phyloP scores from a whole-genome alignment of 2,113 vertebrate genomes.

The Lasiurus cinereus region DNA sequence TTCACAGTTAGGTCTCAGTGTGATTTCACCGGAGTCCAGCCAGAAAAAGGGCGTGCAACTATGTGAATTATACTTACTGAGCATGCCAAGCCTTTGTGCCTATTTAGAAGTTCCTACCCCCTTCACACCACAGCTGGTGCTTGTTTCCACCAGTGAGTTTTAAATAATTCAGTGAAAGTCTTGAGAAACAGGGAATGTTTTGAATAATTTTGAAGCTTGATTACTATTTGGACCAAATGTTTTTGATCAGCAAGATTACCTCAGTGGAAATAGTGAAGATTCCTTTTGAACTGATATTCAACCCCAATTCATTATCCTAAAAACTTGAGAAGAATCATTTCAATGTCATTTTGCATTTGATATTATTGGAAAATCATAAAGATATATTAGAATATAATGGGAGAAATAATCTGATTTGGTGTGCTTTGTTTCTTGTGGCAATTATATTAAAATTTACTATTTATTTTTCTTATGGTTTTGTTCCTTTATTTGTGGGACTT shows the following conservation, averaged over 20 bases:
- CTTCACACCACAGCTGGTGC: constrained; percentile 81
- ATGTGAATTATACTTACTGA: constrained; percentile 47
- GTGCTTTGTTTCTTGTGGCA: background rate
- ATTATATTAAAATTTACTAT: background rate
- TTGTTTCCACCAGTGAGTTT: constrained; percentile 81
- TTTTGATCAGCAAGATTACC: constrained; percentile 72
- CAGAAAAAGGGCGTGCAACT: constrained; percentile 1
- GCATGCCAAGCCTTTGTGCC: constrained; percentile 36
- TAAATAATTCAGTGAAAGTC: constrained; percentile 86
- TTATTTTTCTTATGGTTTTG: background rate
- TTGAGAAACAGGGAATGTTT: constrained; percentile 80
- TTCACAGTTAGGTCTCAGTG: constrained; percentile 1
- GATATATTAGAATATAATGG: background rate
- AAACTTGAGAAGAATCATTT: constrained; percentile 1
- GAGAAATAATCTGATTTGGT: background rate
- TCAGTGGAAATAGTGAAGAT: constrained; percentile 71
- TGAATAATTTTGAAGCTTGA: constrained; percentile 82
- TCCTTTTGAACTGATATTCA: constrained; percentile 72
- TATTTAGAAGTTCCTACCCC: constrained; percentile 51
- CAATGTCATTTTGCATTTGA: constrained; percentile 48
- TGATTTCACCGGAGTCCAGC: constrained; percentile 40
- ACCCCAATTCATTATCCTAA: constrained; percentile 69
- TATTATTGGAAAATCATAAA: constrained; percentile 10
- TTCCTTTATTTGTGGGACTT: background rate
- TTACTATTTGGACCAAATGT: constrained; percentile 84